Conservation (phyloP, 2,888 invertebrate species). For the Pteria penguin region DNA sequence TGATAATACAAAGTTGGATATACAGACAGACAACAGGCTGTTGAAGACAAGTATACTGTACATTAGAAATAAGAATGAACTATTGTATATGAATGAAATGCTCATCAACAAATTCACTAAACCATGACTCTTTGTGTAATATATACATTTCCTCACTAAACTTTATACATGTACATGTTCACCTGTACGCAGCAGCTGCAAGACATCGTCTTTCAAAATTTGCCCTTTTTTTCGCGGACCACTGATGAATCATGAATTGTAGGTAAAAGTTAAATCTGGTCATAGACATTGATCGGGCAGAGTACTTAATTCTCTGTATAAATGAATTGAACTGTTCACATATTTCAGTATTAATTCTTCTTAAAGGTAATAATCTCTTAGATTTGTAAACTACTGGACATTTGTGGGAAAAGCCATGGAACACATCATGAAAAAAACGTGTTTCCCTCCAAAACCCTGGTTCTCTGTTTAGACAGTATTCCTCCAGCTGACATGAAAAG, state of each 20-base stretch:
- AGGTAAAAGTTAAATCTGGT: background rate
- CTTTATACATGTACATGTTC: too few relatives aligned
- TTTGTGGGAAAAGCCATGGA: conserved; percentile 18
- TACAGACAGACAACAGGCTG: too few relatives aligned
- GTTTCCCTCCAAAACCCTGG: conserved; percentile 23
- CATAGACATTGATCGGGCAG: conserved; percentile 18
- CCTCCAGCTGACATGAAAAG: conserved; percentile 24
- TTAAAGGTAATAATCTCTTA: conserved; percentile 1
- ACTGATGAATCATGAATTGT: conserved; percentile 13
- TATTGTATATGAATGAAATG: too few relatives aligned
- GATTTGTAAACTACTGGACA: conserved; percentile 9
- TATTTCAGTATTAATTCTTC: conserved; percentile 9
- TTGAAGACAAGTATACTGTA: too few relatives aligned
- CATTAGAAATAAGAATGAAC: too few relatives aligned
- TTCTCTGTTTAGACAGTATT: conserved; percentile 25
- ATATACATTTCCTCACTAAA: too few relatives aligned
- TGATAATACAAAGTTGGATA: too few relatives aligned
- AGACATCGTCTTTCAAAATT: conserved; percentile 4
- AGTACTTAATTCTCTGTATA: conserved; percentile 21
- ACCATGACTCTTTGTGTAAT: too few relatives aligned
- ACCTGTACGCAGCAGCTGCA: background rate
- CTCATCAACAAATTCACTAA: too few relatives aligned
- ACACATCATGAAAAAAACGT: conserved; percentile 19
- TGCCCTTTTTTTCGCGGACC: background rate
- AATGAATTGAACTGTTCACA: conserved; percentile 21